Conservation (phyloP, 2,888 invertebrate genomes). For the Pristionchus japonicus region DNA sequence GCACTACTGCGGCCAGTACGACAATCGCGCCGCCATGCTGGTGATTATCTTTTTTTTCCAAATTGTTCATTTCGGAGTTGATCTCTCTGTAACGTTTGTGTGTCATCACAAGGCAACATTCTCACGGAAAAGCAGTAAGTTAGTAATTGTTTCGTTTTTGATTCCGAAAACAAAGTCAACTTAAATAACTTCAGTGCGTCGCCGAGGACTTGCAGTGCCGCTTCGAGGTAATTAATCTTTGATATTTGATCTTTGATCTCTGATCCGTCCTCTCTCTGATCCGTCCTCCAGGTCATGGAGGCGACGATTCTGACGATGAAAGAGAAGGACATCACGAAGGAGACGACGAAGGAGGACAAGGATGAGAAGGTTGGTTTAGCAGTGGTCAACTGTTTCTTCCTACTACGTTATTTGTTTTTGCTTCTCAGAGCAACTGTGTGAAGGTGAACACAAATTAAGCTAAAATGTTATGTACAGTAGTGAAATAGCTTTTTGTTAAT, state of each 20-base stretch:
- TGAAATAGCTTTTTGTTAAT: too few species aligned
- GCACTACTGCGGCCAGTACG: conserved; percentile 58
- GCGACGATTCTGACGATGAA: not conserved
- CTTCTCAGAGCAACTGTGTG: not conserved
- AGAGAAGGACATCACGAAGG: not conserved
- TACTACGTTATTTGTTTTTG: not conserved
- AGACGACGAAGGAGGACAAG: not conserved
- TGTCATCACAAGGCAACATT: too few species aligned
- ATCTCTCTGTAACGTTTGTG: too few species aligned
- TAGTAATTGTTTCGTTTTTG: too few species aligned
- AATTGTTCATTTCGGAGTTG: too few species aligned
- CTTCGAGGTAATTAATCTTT: conserved; percentile 39
- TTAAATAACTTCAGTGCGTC: conserved; percentile 2
- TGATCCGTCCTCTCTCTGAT: too few species aligned
- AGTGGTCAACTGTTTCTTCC: not conserved
- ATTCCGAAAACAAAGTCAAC: too few species aligned
- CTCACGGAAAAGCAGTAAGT: too few species aligned
- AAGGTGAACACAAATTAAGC: not conserved
- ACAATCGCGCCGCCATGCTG: conserved; percentile 53
- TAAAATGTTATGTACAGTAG: too few species aligned
- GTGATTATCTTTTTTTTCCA: not conserved
- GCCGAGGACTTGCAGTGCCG: conserved; percentile 38
- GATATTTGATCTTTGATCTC: not conserved
- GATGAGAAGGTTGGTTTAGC: not conserved
- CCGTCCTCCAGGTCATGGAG: not conserved